phyloP scores from a whole-genome alignment of 2,113 vertebrate genomes.

The Leucoraja erinaceus region DNA sequence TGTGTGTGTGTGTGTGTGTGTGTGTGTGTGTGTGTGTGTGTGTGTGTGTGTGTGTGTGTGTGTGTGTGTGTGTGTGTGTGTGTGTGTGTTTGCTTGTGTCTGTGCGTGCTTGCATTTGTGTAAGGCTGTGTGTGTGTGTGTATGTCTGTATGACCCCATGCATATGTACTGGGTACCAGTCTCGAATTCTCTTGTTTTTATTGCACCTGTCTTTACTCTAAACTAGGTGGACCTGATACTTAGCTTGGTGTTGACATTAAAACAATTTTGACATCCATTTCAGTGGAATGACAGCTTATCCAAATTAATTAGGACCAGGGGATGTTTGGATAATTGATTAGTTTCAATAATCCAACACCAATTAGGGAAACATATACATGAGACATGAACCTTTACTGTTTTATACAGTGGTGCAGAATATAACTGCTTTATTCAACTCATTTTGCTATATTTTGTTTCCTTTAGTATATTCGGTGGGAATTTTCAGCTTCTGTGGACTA shows the following conservation, averaged over 20 bases:
- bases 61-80: not conserved
- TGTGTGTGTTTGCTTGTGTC: too few species aligned
- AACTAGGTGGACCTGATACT: not conserved
- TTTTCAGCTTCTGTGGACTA: not conserved
- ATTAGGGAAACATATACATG: slow-evolving; percentile 22
- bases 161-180: too few species aligned
- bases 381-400: not conserved
- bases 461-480: not conserved
- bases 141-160: too few species aligned
- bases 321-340: slow-evolving; percentile 35
- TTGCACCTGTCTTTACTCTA: not conserved
- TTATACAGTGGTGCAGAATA: not conserved
- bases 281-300: slow-evolving; percentile 11
- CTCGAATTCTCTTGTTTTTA: not conserved
- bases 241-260: not conserved
- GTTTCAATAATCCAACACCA: slow-evolving; percentile 10
- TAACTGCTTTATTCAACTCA: slow-evolving; percentile 6
- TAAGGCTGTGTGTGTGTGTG: too few species aligned
- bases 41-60: not conserved
- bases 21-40: not conserved
- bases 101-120: not conserved
- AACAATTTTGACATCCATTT: not conserved
- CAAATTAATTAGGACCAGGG: slow-evolving; percentile 11
- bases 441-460: not conserved
- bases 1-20: not conserved